Base-by-base conservation (phyloP, 35 echinoderm and acorn worm genomes). In the Amphiura filiformis region DNA sequence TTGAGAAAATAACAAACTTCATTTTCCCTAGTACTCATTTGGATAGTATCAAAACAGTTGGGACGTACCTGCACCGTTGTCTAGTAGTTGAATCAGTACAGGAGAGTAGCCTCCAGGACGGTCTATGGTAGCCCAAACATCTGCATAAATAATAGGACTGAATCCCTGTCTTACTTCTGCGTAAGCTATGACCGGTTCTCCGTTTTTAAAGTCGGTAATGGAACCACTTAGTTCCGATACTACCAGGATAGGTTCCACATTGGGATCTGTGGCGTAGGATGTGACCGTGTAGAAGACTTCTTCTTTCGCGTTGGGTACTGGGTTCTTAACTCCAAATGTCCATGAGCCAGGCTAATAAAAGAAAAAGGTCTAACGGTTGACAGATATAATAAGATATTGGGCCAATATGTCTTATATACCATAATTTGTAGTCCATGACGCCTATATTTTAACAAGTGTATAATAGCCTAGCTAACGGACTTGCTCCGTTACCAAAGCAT, bases 11-110 rank as follows among this genome's bases (percentile, higher is more conserved):
- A n/a, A n/a, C n/a, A n/a, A n/a, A n/a, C n/a, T n/a, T n/a, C n/a
- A n/a, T n/a, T n/a, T n/a, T n/a, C n/a, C n/a, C n/a, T 56, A 17
- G 1, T 56, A 32, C 32, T 31, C 26, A 32, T 47, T 47, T 17
- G 17, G 41, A 4, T 9, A 17, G 5, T 17, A 17, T 47, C 17
- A 47, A 47, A 47, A 47, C 61, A 15, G 18, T 47, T 2, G 36
- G 49, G 9, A 78, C 80, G 31, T 78, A 93, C 91, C 86, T 30
- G 93, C 93, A 0, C 93, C 93, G 31, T 94, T 94, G 39, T 94
- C 93, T 35, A 77, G 49, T 1, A 94, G 88, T 35, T 81, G 91
- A 3, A 90, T 26, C 20, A 35, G 23, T 0, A 80, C 76, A 4
- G 88, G 61, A 56, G 40, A 41, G 37, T 85, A 85, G 1, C 33